Conservation (phyloP, 2,888 invertebrate genomes). For the Leptarthrus brevirostris region DNA sequence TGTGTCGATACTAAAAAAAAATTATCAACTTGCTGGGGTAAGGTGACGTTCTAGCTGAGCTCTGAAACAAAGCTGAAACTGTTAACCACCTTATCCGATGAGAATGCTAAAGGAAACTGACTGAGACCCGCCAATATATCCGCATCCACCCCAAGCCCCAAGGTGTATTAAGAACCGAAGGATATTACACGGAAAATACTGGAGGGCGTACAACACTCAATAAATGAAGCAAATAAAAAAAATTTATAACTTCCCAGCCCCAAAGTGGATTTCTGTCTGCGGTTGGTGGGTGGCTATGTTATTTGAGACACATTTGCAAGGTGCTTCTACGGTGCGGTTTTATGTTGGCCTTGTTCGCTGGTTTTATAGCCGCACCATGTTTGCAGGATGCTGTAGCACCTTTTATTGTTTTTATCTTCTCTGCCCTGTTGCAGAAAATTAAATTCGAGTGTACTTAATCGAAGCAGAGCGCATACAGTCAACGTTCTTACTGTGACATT, state of each 20-base stretch:
- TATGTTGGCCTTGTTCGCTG: constrained; percentile 34
- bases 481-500: too few species aligned
- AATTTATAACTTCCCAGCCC: constrained; percentile 37
- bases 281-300: too few species aligned
- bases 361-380: constrained; percentile 25
- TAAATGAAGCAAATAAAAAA: constrained; percentile 46
- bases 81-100: not conserved
- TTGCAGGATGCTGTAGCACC: constrained; percentile 25
- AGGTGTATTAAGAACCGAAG: not conserved
- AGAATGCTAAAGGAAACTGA: not conserved
- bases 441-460: constrained; percentile 15
- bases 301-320: constrained; percentile 44
- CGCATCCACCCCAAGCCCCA: not conserved
- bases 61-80: not conserved
- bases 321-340: constrained; percentile 32
- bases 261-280: not conserved
- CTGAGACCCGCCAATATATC: constrained; percentile 8
- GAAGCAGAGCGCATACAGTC: not conserved
- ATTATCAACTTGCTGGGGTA: not conserved
- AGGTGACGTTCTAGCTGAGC: not conserved
- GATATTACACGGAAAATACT: constrained; percentile 10
- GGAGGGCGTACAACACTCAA: constrained; percentile 34
- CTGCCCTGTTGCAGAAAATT: constrained; percentile 28
- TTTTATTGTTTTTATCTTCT: constrained; percentile 26
- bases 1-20: constrained; percentile 42